These are phyloP conservation scores for Cydia fagiglandana DNA, from an alignment of 1,140 invertebrate species.

Conservation along the genomic window DNA sequence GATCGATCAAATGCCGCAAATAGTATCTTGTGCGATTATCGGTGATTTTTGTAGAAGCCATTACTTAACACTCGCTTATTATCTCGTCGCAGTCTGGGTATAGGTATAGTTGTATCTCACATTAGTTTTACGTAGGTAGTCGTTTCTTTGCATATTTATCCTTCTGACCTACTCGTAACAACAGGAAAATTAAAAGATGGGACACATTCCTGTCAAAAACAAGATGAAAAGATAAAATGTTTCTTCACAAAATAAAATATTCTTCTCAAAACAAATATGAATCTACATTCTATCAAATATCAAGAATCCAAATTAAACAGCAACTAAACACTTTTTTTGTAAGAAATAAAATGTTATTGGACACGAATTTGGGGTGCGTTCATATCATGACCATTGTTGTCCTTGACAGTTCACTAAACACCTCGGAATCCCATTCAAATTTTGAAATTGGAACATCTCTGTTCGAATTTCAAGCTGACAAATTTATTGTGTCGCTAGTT, in stretches of 20 bases:
- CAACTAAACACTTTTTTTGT: constrained; percentile 28
- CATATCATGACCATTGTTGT: constrained; percentile 45
- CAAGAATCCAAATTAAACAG: constrained; percentile 29
- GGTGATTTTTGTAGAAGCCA: too few species aligned
- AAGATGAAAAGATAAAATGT: neutral
- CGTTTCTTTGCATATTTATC: too few species aligned
- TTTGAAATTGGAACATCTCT: constrained; percentile 54
- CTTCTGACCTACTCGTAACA: neutral
- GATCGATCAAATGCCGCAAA: too few species aligned
- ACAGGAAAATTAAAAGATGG: neutral
- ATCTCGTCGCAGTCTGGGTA: too few species aligned
- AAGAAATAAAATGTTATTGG: constrained; percentile 44
- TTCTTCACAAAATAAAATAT: neutral
- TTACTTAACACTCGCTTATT: too few species aligned
- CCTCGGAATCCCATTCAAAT: constrained; percentile 40
- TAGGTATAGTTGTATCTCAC: too few species aligned
- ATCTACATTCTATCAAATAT: constrained; percentile 5
- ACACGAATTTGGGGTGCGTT: constrained; percentile 40
- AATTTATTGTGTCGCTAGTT: constrained; percentile 28
- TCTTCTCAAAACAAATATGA: constrained; percentile 19
- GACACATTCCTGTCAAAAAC: neutral
- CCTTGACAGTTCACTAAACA: constrained; percentile 57
- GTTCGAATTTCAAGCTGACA: constrained; percentile 39
- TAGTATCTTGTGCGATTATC: too few species aligned
- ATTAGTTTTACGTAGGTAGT: too few species aligned